Evolutionary conservation across 1,140 invertebrate species (phyloP), one percentile per base, ranked within the genome.

Genomic region (Nomia melanderi): DNA sequence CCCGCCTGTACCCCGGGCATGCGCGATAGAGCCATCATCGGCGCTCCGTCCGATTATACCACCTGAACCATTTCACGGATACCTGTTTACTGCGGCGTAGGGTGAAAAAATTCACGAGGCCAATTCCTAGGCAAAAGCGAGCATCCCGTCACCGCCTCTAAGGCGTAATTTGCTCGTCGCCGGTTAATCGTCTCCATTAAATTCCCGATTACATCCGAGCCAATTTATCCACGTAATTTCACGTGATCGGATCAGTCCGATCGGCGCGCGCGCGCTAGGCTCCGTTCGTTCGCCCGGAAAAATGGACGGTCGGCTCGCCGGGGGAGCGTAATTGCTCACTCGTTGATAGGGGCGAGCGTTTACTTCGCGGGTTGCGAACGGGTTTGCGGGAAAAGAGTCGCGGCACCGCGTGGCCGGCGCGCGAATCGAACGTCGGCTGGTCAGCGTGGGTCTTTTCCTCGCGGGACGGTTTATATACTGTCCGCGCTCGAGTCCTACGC

Each of bases 141-240:
- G 29, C 64, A 69, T 20, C 64, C 47, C 25, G 73, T 66, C 72
- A 57, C 36, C 27, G 17, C 4, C 12, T 47, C 36, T 59, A 69
- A 69, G 53, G 39, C 36, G 54, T 41, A 69, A 75, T 75, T 75
- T 75, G 39, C 73, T 69, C 29, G 64, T 59, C 53, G 29, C n/a
- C 14, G 74, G 66, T 71, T 77, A 70, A 77, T 71, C 74, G 66
- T 27, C 9, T 56, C 57, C 56, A 70, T 71, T 77, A 77, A 62
- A 50, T 66, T 59, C 44, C 53, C 73, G 73, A 75, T 75, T 75
- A 75, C 73, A 56, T 57, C 64, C 54, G 54, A 77, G 57, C 57
- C 74, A 77, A 77, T 77, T 77, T 77, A 77, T 77, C 74, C 60
- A 12, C n/a, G 74, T 25, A 69, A 77, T 77, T 77, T 77, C 57